These are phyloP conservation scores for Meriones unguiculatus DNA, from an alignment of 2,113 vertebrate genomes.

Conservation along the genomic window DNA sequence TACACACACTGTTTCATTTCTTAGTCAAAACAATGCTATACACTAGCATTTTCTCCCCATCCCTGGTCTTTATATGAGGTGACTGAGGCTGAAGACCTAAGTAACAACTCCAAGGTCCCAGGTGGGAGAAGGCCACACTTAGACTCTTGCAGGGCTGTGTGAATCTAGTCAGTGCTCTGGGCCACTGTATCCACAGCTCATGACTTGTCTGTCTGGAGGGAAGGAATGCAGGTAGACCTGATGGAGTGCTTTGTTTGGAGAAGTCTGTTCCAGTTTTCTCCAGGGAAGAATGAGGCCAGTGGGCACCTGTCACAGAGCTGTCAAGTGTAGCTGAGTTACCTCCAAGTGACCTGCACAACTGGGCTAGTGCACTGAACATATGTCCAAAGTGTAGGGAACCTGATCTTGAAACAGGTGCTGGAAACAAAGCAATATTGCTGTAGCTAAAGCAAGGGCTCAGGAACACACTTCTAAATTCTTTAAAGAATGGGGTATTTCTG, in stretches of 20 bases:
- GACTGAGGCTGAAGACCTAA: neutral
- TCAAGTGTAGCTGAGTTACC: neutral
- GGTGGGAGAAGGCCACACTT: neutral
- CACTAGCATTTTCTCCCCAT: neutral
- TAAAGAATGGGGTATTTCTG: constrained; percentile 48
- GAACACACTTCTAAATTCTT: constrained; percentile 51
- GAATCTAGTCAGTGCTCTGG: neutral
- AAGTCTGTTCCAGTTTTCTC: neutral
- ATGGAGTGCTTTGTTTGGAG: neutral
- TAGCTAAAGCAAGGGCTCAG: neutral
- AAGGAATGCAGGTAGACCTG: neutral
- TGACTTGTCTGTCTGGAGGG: neutral
- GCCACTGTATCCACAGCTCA: neutral
- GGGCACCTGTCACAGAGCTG: neutral
- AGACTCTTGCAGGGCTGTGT: neutral
- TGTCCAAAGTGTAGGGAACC: neutral
- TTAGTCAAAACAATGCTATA: neutral
- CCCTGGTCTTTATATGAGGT: neutral
- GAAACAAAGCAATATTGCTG: constrained; percentile 34
- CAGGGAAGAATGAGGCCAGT: neutral
- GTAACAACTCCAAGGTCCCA: neutral
- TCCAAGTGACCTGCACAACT: neutral
- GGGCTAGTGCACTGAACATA: neutral
- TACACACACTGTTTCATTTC: neutral
- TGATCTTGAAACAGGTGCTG: constrained; percentile 28